Conservation (phyloP, 2,797 vertebrate species). For the Dermochelys coriacea region DNA sequence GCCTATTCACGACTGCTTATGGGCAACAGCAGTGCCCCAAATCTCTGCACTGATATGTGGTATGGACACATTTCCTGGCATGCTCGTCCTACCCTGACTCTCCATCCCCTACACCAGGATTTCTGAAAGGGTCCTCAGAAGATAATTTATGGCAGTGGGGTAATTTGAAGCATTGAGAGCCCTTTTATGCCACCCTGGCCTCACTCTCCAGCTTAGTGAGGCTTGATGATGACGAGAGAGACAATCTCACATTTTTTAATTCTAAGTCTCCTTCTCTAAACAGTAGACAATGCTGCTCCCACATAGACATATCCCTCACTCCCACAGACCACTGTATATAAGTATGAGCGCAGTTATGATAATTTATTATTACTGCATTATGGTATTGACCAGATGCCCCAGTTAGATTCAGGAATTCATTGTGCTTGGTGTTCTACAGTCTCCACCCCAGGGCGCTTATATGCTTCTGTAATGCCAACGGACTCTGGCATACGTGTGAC, state of each 20-base stretch:
- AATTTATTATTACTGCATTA: neutral
- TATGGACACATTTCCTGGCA: neutral
- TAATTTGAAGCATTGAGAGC: neutral
- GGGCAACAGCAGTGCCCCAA: neutral
- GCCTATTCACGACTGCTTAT: neutral
- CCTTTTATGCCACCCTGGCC: neutral
- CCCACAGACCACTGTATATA: neutral
- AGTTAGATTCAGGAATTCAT: neutral
- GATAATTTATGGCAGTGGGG: neutral
- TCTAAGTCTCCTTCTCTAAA: neutral
- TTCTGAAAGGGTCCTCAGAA: neutral
- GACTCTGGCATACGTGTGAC: neutral
- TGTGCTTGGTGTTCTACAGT: neutral
- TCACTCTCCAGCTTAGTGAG: neutral
- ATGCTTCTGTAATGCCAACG: neutral
- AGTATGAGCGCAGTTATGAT: neutral
- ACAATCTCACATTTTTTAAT: neutral
- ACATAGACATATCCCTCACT: neutral
- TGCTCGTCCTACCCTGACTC: neutral
- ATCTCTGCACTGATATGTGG: too few species aligned
- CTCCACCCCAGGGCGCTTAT: neutral
- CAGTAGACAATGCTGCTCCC: neutral
- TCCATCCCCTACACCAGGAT: neutral
- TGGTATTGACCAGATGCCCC: neutral
- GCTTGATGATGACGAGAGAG: neutral